Evolutionary conservation across 2,888 invertebrate species (phyloP).

Genomic region (Seira sanloemensis): DNA sequence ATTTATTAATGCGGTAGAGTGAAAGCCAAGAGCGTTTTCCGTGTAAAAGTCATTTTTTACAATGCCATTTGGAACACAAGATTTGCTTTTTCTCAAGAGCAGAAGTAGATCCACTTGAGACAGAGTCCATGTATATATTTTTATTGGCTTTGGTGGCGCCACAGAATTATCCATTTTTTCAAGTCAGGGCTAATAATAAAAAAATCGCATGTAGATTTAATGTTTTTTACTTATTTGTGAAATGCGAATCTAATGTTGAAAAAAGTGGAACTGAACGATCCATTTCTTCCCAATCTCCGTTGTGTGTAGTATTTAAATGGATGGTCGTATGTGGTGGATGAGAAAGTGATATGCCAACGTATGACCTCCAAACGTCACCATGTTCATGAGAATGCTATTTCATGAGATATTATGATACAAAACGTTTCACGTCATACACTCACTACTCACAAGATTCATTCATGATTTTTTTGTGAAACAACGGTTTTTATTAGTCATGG

Average conservation of each 20-base stretch:
- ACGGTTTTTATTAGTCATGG: not conserved
- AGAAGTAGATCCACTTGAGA: not conserved
- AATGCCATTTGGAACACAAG: not conserved
- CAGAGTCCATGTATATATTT: not conserved
- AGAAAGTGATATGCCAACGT: not conserved
- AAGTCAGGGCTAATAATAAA: not conserved
- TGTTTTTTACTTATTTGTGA: not conserved
- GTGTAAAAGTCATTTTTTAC: not conserved
- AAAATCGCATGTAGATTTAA: not conserved
- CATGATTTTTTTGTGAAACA: not conserved
- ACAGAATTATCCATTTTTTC: not conserved
- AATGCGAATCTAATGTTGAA: not conserved
- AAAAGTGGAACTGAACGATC: not conserved
- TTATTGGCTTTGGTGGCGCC: not conserved
- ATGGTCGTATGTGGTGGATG: not conserved
- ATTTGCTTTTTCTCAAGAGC: not conserved
- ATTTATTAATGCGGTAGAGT: too few relatives aligned
- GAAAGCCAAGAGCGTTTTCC: not conserved
- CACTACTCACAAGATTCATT: not conserved
- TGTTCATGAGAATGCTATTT: not conserved
- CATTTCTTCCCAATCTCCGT: not conserved
- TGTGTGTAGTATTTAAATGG: not conserved
- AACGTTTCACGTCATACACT: not conserved
- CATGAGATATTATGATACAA: not conserved
- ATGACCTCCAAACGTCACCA: conserved; percentile 28